A percentile compares a stretch with the other conserved stretches of the same genome.
Evolutionary conservation across 2,888 invertebrate species (phyloP).

Genomic region (Yponomeuta evonymella): DNA sequence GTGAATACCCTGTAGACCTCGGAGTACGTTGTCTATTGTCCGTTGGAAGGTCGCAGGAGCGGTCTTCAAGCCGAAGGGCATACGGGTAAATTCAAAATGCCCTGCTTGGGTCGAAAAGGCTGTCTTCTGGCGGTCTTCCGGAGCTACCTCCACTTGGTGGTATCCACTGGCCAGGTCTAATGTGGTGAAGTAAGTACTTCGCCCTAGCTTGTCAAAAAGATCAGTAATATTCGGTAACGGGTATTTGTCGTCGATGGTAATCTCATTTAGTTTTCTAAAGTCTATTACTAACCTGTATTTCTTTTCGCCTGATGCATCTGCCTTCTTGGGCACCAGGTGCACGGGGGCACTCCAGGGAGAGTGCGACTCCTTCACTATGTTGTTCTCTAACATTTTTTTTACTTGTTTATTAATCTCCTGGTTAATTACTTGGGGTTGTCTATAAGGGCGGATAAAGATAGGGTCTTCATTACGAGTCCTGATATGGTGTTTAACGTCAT

Average conservation of each 20-base stretch:
- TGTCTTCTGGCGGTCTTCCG: slow-evolving; percentile 35
- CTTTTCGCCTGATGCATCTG: slow-evolving; percentile 24
- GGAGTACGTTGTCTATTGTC: too few species aligned
- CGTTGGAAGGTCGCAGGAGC: too few species aligned
- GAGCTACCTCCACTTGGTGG: slow-evolving; percentile 38
- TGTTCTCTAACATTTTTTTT: slow-evolving; percentile 24
- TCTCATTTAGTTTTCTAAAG: slow-evolving; percentile 39
- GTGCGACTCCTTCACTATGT: slow-evolving; percentile 20
- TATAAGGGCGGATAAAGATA: slow-evolving; percentile 23
- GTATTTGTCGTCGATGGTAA: slow-evolving; percentile 26
- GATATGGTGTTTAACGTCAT: slow-evolving; percentile 11
- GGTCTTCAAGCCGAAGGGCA: too few species aligned
- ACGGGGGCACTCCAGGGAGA: slow-evolving; percentile 30
- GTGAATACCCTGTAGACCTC: slow-evolving; percentile 22
- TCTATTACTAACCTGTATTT: slow-evolving; percentile 26
- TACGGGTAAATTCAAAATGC: too few species aligned
- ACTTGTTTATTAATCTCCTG: slow-evolving; percentile 25
- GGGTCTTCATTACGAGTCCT: slow-evolving; percentile 24
- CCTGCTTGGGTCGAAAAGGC: slow-evolving; percentile 28
- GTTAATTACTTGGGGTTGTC: slow-evolving; percentile 21
- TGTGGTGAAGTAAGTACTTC: slow-evolving; percentile 41
- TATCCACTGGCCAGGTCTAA: slow-evolving; percentile 42
- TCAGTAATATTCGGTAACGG: slow-evolving; percentile 22
- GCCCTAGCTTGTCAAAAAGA: slow-evolving; percentile 26
- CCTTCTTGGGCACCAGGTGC: slow-evolving; percentile 28